Percentiles rank a stretch among this genome's conserved stretches.
Conservation (phyloP, 2,113 vertebrate species). For the Struthidea cinerea region DNA sequence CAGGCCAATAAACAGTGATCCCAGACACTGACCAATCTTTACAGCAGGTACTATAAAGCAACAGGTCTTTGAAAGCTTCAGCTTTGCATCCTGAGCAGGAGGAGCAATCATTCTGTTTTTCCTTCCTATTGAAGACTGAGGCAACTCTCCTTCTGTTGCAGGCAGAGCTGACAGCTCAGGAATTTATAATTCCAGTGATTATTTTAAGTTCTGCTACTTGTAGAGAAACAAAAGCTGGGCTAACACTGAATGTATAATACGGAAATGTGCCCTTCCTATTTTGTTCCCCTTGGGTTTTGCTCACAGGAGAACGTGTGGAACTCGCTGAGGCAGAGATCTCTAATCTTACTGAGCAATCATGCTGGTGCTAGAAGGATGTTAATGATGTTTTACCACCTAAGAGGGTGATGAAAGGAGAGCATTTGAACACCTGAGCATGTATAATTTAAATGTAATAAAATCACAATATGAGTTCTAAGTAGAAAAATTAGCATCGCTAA, state of each 20-base stretch:
- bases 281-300: not conserved
- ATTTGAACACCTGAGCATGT: slow-evolving; percentile 45
- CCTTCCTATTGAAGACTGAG: not conserved
- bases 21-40: not conserved
- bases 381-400: slow-evolving; percentile 40
- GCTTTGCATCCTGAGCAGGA: not conserved
- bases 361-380: not conserved
- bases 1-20: not conserved
- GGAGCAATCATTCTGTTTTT: not conserved
- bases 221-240: not conserved
- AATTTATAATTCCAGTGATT: not conserved
- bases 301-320: not conserved
- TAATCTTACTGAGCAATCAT: slow-evolving; percentile 6
- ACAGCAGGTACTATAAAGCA: not conserved
- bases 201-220: not conserved
- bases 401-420: slow-evolving; percentile 47
- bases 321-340: not conserved
- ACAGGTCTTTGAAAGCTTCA: not conserved
- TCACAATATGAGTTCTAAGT: slow-evolving; percentile 54
- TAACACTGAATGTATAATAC: not conserved
- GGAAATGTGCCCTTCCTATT: not conserved
- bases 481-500: slow-evolving; percentile 53
- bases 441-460: slow-evolving; percentile 62
- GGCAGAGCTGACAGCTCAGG: not conserved
- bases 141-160: not conserved